Conservation (phyloP, 2,113 vertebrate genomes). For the Gopherus evgoodei region DNA sequence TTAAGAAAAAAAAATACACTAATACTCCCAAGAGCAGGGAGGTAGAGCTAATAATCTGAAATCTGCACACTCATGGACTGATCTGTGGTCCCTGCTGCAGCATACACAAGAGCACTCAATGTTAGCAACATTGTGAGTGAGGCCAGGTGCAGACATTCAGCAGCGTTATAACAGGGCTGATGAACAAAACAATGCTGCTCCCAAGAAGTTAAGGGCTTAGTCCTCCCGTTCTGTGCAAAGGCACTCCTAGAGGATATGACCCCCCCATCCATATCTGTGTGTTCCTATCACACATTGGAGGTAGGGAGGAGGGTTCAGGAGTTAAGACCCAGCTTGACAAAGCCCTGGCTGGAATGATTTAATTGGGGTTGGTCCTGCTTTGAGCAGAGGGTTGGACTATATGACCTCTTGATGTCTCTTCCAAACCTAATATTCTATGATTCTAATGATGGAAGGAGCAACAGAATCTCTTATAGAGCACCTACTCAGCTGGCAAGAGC, state of each 20-base stretch:
- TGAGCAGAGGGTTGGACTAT: too few relatives aligned
- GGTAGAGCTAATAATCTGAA: accelerated
- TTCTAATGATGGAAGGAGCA: background rate
- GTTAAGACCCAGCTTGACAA: too few relatives aligned
- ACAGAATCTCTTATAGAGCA: background rate
- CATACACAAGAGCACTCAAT: accelerated
- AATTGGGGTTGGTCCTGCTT: too few relatives aligned
- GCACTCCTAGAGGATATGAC: background rate
- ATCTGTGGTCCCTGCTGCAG: background rate
- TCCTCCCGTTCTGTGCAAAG: background rate
- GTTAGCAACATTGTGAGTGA: background rate
- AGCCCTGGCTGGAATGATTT: too few relatives aligned
- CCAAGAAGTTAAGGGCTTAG: background rate
- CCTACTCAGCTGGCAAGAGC: background rate
- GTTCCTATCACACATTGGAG: background rate
- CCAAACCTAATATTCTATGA: too few relatives aligned
- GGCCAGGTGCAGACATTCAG: background rate
- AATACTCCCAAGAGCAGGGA: accelerated
- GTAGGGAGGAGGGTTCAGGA: background rate
- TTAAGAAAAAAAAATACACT: background rate
- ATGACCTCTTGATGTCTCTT: too few relatives aligned
- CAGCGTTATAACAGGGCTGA: accelerated
- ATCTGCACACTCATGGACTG: background rate
- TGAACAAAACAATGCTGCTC: background rate
- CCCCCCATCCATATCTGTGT: background rate